Conservation (phyloP, 2,113 vertebrate genomes). For the Pterocles gutturalis region DNA sequence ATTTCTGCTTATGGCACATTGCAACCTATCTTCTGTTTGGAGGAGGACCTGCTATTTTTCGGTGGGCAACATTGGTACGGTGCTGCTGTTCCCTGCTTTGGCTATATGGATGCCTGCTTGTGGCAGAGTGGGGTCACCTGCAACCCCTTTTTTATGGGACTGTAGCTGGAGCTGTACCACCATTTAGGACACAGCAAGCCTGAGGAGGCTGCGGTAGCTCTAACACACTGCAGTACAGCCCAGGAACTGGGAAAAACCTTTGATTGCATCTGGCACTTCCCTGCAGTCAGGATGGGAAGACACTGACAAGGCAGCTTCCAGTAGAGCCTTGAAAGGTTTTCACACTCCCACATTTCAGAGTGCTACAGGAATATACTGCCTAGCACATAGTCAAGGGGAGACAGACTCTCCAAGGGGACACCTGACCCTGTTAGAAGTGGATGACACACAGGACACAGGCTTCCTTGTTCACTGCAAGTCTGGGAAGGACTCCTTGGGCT, state of each 20-base stretch:
- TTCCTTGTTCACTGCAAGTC: neutral
- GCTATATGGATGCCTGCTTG: neutral
- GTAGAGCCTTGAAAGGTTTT: neutral
- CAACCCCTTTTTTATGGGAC: neutral
- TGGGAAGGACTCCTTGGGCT: neutral
- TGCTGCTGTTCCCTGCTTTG: neutral
- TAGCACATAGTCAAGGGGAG: neutral
- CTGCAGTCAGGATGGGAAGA: neutral
- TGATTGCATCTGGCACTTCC: neutral
- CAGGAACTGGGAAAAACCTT: neutral
- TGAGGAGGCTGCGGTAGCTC: neutral
- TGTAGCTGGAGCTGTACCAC: neutral
- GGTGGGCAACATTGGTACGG: accelerated
- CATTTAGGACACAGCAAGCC: neutral
- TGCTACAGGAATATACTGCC: neutral
- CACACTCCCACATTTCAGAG: accelerated
- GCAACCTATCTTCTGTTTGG: neutral
- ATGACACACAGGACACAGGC: neutral
- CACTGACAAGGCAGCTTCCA: neutral
- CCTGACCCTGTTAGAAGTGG: neutral
- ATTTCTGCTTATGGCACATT: neutral
- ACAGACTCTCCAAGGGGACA: neutral
- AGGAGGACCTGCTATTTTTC: neutral
- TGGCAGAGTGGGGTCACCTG: neutral
- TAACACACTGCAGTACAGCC: too few relatives aligned